Evolutionary conservation across 2,888 invertebrate species (phyloP).

Genomic region (Heteropelma amictum): DNA sequence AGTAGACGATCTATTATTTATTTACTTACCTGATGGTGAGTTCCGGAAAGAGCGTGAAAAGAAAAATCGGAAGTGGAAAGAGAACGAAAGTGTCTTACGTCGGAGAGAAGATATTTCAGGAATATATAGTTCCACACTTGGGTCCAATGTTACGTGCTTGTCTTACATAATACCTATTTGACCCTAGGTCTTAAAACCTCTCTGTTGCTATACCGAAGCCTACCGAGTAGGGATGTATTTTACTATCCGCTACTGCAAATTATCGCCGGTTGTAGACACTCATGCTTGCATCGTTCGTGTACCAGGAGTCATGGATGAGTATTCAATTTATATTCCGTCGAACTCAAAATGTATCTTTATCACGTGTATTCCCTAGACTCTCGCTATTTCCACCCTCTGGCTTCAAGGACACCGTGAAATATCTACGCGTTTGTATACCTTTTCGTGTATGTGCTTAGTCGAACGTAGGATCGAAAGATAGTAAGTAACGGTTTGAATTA

Average conservation of each 20-base stretch:
- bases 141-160: conserved; percentile 68
- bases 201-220: conserved; percentile 38
- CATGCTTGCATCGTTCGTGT: conserved; percentile 36
- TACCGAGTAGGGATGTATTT: conserved; percentile 34
- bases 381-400: conserved; percentile 5
- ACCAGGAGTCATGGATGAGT: conserved; percentile 37
- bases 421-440: conserved; percentile 18
- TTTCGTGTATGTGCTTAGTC: background rate
- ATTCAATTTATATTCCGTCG: conserved; percentile 50
- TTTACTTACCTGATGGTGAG: conserved; percentile 65
- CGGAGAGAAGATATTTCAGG: conserved; percentile 55
- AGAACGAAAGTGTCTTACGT: conserved; percentile 39
- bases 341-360: conserved; percentile 33
- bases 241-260: conserved; percentile 47
- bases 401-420: background rate
- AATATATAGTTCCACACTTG: conserved; percentile 63
- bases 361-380: conserved; percentile 9
- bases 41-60: conserved; percentile 40
- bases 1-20: conserved; percentile 68
- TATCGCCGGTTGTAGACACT: conserved; percentile 41
- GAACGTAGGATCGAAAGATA: too few relatives aligned
- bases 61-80: conserved; percentile 27
- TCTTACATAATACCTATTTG: conserved; percentile 65
- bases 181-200: conserved; percentile 28
- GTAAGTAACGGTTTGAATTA: too few relatives aligned